These are phyloP conservation scores for Solenopsis fugax DNA, from an alignment of 1,140 invertebrate genomes.

Conservation along the genomic window DNA sequence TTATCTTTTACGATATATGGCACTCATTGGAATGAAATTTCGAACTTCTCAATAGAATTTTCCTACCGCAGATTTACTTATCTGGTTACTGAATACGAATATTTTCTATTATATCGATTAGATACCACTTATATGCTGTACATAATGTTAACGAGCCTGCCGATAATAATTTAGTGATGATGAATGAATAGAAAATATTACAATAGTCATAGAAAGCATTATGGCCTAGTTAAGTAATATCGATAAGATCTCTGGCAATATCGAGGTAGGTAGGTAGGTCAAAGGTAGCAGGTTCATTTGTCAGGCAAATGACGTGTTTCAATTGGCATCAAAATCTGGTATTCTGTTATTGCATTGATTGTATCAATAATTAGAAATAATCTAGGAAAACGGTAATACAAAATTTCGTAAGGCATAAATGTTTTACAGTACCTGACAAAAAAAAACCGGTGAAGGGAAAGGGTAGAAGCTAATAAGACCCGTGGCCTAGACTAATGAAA, in stretches of 20 bases:
- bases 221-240: slow-evolving; percentile 79
- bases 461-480: slow-evolving; percentile 85
- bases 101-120: slow-evolving; percentile 39
- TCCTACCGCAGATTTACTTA: slow-evolving; percentile 43
- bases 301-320: slow-evolving; percentile 54
- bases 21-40: slow-evolving; percentile 73
- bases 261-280: slow-evolving; percentile 76
- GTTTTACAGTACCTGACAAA: slow-evolving; percentile 64
- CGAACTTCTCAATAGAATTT: slow-evolving; percentile 63
- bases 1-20: slow-evolving; percentile 70
- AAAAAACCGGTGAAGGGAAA: slow-evolving; percentile 81
- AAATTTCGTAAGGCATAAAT: slow-evolving; percentile 28
- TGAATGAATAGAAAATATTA: slow-evolving; percentile 74
- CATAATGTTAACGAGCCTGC: slow-evolving; percentile 62
- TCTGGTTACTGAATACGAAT: slow-evolving; percentile 42
- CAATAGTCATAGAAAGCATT: slow-evolving; percentile 84
- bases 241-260: slow-evolving; percentile 76
- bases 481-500: slow-evolving; percentile 84
- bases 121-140: slow-evolving; percentile 40
- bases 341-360: slow-evolving; percentile 1
- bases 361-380: not conserved
- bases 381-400: not conserved
- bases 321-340: slow-evolving; percentile 13
- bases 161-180: slow-evolving; percentile 74
- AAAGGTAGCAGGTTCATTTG: slow-evolving; percentile 77